Base-by-base conservation (phyloP, 2,797 vertebrate genomes). In the Rhinichthys osculus region DNA sequence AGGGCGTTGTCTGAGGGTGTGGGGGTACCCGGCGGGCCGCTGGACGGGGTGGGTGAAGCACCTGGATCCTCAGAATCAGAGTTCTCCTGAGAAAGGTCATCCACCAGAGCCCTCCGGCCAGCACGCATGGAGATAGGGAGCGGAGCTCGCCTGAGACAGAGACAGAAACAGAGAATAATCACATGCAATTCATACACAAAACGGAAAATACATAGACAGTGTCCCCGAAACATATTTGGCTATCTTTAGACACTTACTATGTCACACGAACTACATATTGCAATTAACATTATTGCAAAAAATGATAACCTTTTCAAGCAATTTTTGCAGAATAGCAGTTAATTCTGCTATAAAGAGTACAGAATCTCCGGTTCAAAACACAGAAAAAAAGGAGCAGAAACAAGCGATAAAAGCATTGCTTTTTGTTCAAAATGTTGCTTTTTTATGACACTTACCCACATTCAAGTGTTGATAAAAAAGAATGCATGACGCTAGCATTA, bases 11-110 rank as follows among this genome's bases (percentile, higher is more conserved):
- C 89, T 10, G 87, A 77, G 1, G 95, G 92, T 17, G 95, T 95
- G 2, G 93, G 95, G 52, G 94, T 95, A 84, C 93, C 92, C 1
- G 94, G 93, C 52, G 91, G 90, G 79, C 95, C 95, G 19, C 94
- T 93, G 76, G 94, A 95, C 6, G 95, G 95, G 1, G 95, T 95
- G 0, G 94, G 95, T 0, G 95, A 95, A 83, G 93, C 92, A 1
- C 95, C 94, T 44, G 94, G 94, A 87, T 96, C 96, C 82, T 98
- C 97, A 0, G 96, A 97, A 62, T 96, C 97, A 0, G 97, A 97
- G 84, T 97, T 97, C 83, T 97, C 97, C 87, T 97, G 92, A 7
- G 97, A 97, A 57, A 96, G 92, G 93, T 98, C 97, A 78, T 97
- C 97, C 44, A 98, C 96, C 84, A 97, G 92, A 1, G 96, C 95